Conservation (phyloP, 1,140 invertebrate genomes). For the Hycleus phaleratus region DNA sequence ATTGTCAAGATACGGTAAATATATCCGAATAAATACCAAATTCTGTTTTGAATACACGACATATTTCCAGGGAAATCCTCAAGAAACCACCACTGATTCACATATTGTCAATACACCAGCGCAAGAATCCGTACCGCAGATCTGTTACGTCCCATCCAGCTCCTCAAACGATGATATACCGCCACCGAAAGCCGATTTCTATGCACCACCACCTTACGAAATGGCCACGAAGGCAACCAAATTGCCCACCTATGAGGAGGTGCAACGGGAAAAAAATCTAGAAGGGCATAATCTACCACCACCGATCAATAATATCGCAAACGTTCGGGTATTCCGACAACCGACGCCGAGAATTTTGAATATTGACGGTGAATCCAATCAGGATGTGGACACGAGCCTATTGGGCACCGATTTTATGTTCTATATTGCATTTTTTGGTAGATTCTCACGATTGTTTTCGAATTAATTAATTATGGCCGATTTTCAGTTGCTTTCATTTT, state of each 20-base stretch:
- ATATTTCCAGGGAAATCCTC: too few species aligned
- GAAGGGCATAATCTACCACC: conserved; percentile 45
- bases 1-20: too few species aligned
- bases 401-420: conserved; percentile 86
- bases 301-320: background rate
- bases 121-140: background rate
- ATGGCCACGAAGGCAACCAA: conserved; percentile 69
- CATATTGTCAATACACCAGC: too few species aligned
- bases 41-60: too few species aligned
- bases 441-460: background rate
- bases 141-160: conserved; percentile 7
- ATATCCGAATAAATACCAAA: too few species aligned
- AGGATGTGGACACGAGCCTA: conserved; percentile 64
- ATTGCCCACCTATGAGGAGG: conserved; percentile 85
- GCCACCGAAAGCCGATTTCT: conserved; percentile 72
- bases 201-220: conserved; percentile 79
- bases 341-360: conserved; percentile 54
- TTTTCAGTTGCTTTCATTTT: conserved; percentile 76
- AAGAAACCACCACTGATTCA: too few species aligned
- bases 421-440: conserved; percentile 77
- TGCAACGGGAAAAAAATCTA: conserved; percentile 74
- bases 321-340: background rate
- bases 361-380: conserved; percentile 61
- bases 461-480: background rate
- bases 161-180: conserved; percentile 52